Evolutionary conservation across 1,140 invertebrate species (phyloP), one percentile per base, ranked within the genome.

Genomic region (Hypothenemus hampei): DNA sequence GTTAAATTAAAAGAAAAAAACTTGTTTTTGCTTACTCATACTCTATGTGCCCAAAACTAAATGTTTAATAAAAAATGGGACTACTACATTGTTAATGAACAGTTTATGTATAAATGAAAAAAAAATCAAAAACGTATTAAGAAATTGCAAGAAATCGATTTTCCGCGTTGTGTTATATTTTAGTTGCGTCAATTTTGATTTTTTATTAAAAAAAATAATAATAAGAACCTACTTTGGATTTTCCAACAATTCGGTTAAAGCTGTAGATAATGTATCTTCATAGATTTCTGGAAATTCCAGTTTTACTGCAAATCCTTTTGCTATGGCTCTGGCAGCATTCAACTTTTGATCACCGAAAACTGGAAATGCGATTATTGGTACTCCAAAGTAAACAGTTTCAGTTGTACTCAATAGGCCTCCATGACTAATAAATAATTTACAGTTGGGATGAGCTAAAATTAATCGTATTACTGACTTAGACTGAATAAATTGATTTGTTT

Each of bases 341-440:
- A 59, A 50, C 26, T 52, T 60, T 44, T 71, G 69, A 55, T 71
- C 70, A 1, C 55, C 62, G 52, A 60, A 70, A 11, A 71, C 57
- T 8, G 72, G 72, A 11, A 73, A 60, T n/a, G 62, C 68, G 1
- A 81, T 31, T 13, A 81, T 61, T 3, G 79, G 78, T 3, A 77
- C 70, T 11, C 74, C 77, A 50, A 70, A 62, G 50, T 73, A 71
- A 3, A 75, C 62, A 0, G 73, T 69, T 61, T 81, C 79, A 10
- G 69, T 72, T 3, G 66, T 65, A 45, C 78, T 77, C 21, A 76
- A 66, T 26, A 73, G 63, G 3, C 78, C 78, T 43, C 77, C 77
- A 55, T 81, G 78, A 15, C 72, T 73, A 3, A 81, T 72, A 58
- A 81, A 81, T 3, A 77, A 36, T 59, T 68, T 58, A 6, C 59